Evolutionary conservation across 2,888 invertebrate genomes (phyloP).

Genomic region (Encarsia formosa): DNA sequence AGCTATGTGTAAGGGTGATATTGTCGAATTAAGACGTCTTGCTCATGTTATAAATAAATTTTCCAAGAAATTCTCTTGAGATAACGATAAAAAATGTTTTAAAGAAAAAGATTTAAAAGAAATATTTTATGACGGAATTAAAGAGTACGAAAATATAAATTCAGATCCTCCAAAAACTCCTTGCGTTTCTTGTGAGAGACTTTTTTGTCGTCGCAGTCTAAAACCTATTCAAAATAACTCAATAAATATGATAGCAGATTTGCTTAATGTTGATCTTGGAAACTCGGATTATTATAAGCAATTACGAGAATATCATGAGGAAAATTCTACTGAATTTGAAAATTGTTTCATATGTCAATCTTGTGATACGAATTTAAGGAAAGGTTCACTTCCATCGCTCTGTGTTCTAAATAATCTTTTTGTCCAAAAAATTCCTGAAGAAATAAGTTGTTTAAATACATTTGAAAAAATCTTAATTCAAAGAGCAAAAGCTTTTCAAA

Average conservation of each 20-base stretch:
- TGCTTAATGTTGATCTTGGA: too few species aligned
- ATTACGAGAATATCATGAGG: too few species aligned
- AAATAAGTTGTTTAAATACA: conserved; percentile 27
- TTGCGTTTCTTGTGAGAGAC: conserved; percentile 2
- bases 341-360: conserved; percentile 20
- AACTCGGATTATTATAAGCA: conserved; percentile 9
- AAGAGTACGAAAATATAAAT: background rate
- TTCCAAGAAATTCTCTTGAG: too few species aligned
- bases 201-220: background rate
- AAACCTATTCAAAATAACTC: background rate
- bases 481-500: conserved; percentile 43
- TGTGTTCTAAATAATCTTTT: conserved; percentile 35
- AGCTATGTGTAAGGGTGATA: background rate
- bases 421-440: conserved; percentile 21
- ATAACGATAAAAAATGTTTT: too few species aligned
- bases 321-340: background rate
- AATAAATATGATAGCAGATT: too few species aligned
- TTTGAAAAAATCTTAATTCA: conserved; percentile 37
- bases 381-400: conserved; percentile 31
- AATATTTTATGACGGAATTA: background rate
- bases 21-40: background rate
- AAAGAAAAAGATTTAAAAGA: background rate
- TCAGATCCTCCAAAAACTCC: background rate
- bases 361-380: conserved; percentile 27
- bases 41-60: background rate